These are phyloP conservation scores for Myotis findleyi DNA, from an alignment of 2,797 vertebrate species.

Conservation along the genomic window DNA sequence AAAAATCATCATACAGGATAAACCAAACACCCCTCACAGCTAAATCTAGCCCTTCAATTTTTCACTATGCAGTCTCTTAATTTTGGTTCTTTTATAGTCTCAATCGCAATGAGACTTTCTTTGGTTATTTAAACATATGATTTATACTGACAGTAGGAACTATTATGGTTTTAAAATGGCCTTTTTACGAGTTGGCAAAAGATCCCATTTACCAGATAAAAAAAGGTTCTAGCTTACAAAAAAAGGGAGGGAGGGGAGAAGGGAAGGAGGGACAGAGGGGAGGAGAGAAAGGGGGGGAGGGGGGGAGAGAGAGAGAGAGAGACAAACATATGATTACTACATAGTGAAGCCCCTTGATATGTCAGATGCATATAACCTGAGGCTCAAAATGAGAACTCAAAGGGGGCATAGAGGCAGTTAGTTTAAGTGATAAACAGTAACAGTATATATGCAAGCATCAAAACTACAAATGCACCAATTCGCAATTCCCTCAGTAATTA, in stretches of 20 bases:
- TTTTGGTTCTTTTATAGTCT: not conserved
- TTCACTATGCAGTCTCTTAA: not conserved
- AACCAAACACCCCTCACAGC: not conserved
- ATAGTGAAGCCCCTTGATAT: not conserved
- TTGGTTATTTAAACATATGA: not conserved
- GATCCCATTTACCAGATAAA: not conserved
- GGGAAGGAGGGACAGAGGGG: too few species aligned
- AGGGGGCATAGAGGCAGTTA: not conserved
- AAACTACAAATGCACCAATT: not conserved
- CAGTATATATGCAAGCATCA: not conserved
- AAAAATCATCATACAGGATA: not conserved
- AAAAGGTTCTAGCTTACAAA: not conserved
- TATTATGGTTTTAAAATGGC: not conserved
- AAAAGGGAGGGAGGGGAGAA: not conserved
- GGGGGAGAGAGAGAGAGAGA: not conserved
- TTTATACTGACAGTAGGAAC: not conserved
- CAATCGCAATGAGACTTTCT: not conserved
- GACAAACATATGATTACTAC: not conserved
- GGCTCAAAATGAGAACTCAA: not conserved
- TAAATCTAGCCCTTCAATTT: not conserved
- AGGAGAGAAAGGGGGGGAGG: too few species aligned
- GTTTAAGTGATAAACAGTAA: not conserved
- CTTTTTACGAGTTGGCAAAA: not conserved
- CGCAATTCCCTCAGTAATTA: not conserved
- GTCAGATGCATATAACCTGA: not conserved